These are phyloP conservation scores for Hassar affinis DNA, from an alignment of 2,113 vertebrate species.

Conservation along the genomic window DNA sequence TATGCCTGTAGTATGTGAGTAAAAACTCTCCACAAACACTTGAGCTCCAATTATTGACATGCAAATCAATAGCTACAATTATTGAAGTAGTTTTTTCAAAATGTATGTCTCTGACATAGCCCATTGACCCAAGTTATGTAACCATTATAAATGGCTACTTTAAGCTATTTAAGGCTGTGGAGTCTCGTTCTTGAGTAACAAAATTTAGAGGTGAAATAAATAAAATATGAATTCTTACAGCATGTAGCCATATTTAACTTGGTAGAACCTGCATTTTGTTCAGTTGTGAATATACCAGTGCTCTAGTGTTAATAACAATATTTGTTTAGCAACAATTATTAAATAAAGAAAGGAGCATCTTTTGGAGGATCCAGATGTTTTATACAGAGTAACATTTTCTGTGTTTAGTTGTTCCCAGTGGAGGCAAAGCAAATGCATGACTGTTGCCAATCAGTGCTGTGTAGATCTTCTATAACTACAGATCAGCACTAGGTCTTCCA, in stretches of 20 bases:
- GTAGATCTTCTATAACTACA: not conserved
- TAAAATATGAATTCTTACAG: not conserved
- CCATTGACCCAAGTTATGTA: not conserved
- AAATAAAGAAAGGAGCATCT: not conserved
- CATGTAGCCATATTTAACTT: not conserved
- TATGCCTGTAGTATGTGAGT: slow-evolving; percentile 47
- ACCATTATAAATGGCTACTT: not conserved
- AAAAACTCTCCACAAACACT: slow-evolving; percentile 39
- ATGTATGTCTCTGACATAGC: not conserved
- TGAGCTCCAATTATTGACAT: not conserved
- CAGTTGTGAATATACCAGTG: not conserved
- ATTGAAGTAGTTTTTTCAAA: not conserved
- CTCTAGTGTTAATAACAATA: not conserved
- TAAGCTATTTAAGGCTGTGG: not conserved
- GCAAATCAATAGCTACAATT: not conserved
- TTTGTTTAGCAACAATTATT: not conserved
- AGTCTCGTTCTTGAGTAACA: not conserved
- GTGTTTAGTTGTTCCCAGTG: not conserved
- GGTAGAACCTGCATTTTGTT: not conserved
- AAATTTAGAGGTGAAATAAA: not conserved
- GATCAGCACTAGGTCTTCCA: not conserved
- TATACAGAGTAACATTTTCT: not conserved
- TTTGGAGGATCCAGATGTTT: not conserved
- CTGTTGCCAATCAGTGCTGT: not conserved
- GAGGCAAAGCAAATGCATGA: not conserved